Base-by-base conservation (phyloP, 1,140 invertebrate genomes). In the Choristoneura fumiferana region DNA sequence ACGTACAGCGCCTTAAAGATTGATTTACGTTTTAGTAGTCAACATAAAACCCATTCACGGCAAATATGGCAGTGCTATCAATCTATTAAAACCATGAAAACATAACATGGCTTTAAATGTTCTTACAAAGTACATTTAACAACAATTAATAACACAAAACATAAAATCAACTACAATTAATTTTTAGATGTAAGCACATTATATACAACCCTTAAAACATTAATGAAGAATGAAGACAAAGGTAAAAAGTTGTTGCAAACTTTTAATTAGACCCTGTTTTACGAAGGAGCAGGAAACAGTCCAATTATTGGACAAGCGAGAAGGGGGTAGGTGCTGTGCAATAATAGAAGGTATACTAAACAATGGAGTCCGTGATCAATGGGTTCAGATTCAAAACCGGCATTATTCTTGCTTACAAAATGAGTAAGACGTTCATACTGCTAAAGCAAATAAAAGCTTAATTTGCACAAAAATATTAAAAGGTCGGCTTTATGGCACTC, bases 231-330 rank as follows among this genome's bases (percentile, higher is more conserved):
- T 22, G 22, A 49, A 8, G n/a, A 8, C 1, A 43, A 29, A 17
- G 14, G 10, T 6, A 45, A 8, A 10, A 13, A 29, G 37, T 12
- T 2, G 15, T 10, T 49, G n/a, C 15, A 29, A 8, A 45, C 10
- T 45, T 22, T 29, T 45, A 45, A 49, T 49, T 49, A 49, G 43
- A 6, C 18, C 12, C n/a, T 8, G 18, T 8, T 45, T 45, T 45
- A 22, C 22, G 17, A n/a, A n/a, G n/a, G 17, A 49, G 22, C 17
- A 12, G 18, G 18, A 49, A 12, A 49, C 22, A 6, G n/a, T 49
- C 13, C n/a, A 45, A 45, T 49, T 49, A 49, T 0, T 17, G 8
- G 12, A n/a, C 10, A 33, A 49, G 18, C 22, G 6, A 29, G 18
- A 12, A 49, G 8, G 22, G 43, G n/a, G 22, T 49, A 12, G 22